phyloP scores from a whole-genome alignment of 2,888 invertebrate genomes.

The Ochropleura plecta region DNA sequence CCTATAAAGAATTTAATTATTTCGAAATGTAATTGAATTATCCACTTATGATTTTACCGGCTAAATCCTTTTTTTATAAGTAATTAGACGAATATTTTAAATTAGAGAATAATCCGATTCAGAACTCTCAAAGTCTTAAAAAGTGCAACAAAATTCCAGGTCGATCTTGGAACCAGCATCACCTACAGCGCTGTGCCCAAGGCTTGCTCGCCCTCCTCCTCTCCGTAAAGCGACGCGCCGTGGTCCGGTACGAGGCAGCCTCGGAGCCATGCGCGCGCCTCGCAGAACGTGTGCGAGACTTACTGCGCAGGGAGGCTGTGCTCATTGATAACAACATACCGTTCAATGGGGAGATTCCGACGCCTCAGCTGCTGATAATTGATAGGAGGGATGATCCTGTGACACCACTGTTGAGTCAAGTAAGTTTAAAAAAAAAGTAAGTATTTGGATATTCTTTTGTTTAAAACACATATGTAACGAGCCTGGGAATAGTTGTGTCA shows the following conservation, averaged over 20 bases:
- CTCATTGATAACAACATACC: conserved; percentile 96
- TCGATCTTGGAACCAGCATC: conserved; percentile 94
- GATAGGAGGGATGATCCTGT: conserved; percentile 98
- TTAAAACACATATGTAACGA: neutral
- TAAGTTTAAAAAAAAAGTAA: conserved; percentile 68
- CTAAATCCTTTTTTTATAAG: neutral
- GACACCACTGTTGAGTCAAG: conserved; percentile 98
- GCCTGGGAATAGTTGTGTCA: neutral
- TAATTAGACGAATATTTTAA: neutral
- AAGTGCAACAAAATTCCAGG: conserved; percentile 77
- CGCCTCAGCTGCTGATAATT: conserved; percentile 96
- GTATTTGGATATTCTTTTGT: neutral
- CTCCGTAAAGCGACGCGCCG: conserved; percentile 97
- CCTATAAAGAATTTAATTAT: too few species aligned
- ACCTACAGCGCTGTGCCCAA: conserved; percentile 95
- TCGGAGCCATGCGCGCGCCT: conserved; percentile 96
- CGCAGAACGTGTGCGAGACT: conserved; percentile 96
- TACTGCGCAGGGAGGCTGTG: conserved; percentile 96
- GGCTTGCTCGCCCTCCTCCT: conserved; percentile 96
- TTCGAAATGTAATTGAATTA: neutral
- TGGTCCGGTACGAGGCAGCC: conserved; percentile 96
- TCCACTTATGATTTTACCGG: too few species aligned
- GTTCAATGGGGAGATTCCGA: conserved; percentile 94
- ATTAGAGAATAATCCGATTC: neutral
- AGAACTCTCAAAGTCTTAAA: neutral